Percentiles rank a stretch among this genome's conserved stretches.
phyloP scores from a whole-genome alignment of 1,140 invertebrate species.

The Platyura marginata region DNA sequence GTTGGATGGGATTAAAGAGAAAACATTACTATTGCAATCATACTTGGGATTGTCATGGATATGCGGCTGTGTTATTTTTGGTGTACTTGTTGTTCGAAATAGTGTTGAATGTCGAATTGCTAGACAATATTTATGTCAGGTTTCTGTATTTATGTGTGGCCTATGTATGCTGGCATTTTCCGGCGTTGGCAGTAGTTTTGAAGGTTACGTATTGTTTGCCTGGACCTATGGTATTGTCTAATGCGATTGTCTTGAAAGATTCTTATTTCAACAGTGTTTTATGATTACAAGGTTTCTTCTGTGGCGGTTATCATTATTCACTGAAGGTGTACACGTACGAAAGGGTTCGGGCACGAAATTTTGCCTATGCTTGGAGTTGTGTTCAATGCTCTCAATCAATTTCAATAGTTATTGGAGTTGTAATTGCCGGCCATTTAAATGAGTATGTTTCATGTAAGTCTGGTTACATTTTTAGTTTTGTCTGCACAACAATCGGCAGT shows the following conservation, averaged over 20 bases:
- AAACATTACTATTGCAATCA: conserved; percentile 37
- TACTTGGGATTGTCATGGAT: conserved; percentile 70
- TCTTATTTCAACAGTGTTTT: not conserved
- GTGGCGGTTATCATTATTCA: conserved; percentile 69
- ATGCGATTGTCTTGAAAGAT: conserved; percentile 1
- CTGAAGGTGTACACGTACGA: conserved; percentile 81
- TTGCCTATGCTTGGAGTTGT: conserved; percentile 75
- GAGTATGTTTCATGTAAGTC: conserved; percentile 49
- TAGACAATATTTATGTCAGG: conserved; percentile 64
- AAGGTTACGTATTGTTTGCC: conserved; percentile 63
- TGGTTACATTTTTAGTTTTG: conserved; percentile 67
- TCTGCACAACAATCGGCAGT: conserved; percentile 53
- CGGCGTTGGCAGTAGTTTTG: conserved; percentile 54
- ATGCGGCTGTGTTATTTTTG: conserved; percentile 61
- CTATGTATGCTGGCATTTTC: conserved; percentile 64
- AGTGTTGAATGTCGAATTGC: conserved; percentile 69
- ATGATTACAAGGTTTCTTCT: conserved; percentile 40
- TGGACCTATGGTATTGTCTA: conserved; percentile 67
- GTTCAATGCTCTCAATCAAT: conserved; percentile 76
- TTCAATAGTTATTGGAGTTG: conserved; percentile 68
- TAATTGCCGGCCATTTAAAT: conserved; percentile 62
- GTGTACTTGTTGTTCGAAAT: conserved; percentile 62
- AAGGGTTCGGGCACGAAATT: conserved; percentile 63
- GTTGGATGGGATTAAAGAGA: conserved; percentile 46
- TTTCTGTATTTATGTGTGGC: conserved; percentile 58